phyloP scores from a whole-genome alignment of 2,888 invertebrate genomes.

The Chrysomela aeneicollis region DNA sequence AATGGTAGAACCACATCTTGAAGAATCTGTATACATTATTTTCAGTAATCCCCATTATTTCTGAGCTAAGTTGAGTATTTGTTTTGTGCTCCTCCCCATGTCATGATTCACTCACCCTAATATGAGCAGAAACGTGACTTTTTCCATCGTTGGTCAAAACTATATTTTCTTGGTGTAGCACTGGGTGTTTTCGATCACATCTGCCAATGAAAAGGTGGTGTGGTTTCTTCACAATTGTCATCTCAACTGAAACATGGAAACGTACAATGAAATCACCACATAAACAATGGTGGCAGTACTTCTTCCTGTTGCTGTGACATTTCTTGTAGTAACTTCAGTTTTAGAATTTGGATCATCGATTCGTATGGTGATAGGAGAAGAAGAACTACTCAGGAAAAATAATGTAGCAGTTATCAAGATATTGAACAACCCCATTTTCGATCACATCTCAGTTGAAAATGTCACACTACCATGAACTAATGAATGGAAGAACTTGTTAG shows the following conservation, averaged over 20 bases:
- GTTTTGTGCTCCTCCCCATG: no score
- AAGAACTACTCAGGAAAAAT: conserved; percentile 51
- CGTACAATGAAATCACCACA: conserved; percentile 6
- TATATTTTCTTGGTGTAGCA: conserved; percentile 59
- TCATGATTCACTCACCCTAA: conserved; percentile 55
- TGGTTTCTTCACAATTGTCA: conserved; percentile 52
- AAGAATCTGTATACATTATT: no score
- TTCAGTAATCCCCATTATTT: no score
- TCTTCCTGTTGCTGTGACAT: conserved; percentile 33
- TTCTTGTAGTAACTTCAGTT: conserved; percentile 35
- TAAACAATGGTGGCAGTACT: conserved; percentile 26
- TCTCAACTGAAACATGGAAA: conserved; percentile 51
- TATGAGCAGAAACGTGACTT: conserved; percentile 57
- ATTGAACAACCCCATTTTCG: neutral
- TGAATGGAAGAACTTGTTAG: neutral
- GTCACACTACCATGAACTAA: neutral
- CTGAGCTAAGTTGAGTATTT: no score
- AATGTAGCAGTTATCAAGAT: conserved; percentile 37
- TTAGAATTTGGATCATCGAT: conserved; percentile 30
- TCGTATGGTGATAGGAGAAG: conserved; percentile 29
- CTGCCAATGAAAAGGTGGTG: conserved; percentile 58
- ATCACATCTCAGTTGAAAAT: conserved; percentile 1
- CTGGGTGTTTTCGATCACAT: conserved; percentile 50
- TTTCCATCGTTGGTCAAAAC: conserved; percentile 59
- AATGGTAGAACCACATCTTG: no score